Evolutionary conservation across 2,113 vertebrate species (phyloP).

Genomic region (Semicossyphus pulcher): DNA sequence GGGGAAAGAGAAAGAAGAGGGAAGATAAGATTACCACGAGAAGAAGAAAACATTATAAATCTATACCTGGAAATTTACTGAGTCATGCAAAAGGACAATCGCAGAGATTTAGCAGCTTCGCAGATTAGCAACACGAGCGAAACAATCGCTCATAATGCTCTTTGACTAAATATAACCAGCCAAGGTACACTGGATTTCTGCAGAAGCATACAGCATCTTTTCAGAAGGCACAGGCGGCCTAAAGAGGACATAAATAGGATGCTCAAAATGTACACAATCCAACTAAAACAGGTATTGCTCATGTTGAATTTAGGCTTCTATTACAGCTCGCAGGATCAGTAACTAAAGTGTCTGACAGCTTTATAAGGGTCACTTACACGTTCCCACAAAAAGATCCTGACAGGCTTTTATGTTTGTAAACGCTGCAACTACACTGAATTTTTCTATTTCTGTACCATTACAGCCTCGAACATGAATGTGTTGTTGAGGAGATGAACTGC

Average conservation of each 20-base stretch:
- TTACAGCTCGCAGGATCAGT: not conserved
- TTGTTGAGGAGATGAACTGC: conserved; percentile 24
- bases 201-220: conserved; percentile 38
- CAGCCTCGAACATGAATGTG: conserved; percentile 19
- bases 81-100: conserved; percentile 66
- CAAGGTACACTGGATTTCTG: conserved; percentile 27
- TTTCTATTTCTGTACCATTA: conserved; percentile 23
- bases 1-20: conserved; percentile 10
- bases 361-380: conserved; percentile 3
- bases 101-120: conserved; percentile 57
- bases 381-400: conserved; percentile 15
- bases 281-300: too few species aligned
- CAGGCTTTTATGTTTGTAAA: conserved; percentile 31
- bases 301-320: not conserved
- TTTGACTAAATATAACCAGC: conserved; percentile 72
- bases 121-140: conserved; percentile 67
- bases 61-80: conserved; percentile 67
- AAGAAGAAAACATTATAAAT: conserved; percentile 60
- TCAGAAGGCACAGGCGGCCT: conserved; percentile 16
- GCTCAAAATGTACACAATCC: too few species aligned
- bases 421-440: conserved; percentile 4
- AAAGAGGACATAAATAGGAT: conserved; percentile 24
- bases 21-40: conserved; percentile 56
- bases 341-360: conserved; percentile 2
- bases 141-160: conserved; percentile 74